Conservation (phyloP, 2,888 invertebrate genomes). For the Habrosyne pyritoides region DNA sequence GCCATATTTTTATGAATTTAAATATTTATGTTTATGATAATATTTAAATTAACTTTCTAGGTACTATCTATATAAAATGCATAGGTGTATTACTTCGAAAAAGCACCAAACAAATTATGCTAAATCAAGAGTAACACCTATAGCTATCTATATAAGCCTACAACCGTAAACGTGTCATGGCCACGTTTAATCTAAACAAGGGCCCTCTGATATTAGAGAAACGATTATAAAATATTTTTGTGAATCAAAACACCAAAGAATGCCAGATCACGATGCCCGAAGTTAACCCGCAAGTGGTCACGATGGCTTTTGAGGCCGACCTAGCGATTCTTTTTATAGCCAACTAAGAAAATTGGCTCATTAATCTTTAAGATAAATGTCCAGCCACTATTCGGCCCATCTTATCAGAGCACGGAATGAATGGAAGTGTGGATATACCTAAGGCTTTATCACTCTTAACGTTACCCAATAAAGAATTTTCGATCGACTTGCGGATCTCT, state of each 20-base stretch:
- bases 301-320: constrained; percentile 64
- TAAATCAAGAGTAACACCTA: not conserved
- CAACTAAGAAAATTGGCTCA: constrained; percentile 84
- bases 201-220: constrained; percentile 11
- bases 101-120: not conserved
- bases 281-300: constrained; percentile 67
- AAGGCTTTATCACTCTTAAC: constrained; percentile 56
- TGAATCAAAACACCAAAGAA: constrained; percentile 31
- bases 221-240: not conserved
- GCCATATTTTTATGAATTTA: constrained; percentile 27
- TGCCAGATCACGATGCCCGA: constrained; percentile 50
- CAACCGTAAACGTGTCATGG: not conserved
- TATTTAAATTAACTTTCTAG: too few species aligned
- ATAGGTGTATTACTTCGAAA: not conserved
- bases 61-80: too few species aligned
- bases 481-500: constrained; percentile 44
- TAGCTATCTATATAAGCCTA: not conserved
- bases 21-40: constrained; percentile 14
- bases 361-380: constrained; percentile 83
- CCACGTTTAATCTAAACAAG: not conserved
- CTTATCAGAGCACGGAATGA: constrained; percentile 77
- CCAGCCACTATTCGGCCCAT: constrained; percentile 79
- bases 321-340: constrained; percentile 82
- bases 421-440: constrained; percentile 70
- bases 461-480: constrained; percentile 39